Evolutionary conservation across 2,113 vertebrate species (phyloP).

Genomic region (Promerops cafer): DNA sequence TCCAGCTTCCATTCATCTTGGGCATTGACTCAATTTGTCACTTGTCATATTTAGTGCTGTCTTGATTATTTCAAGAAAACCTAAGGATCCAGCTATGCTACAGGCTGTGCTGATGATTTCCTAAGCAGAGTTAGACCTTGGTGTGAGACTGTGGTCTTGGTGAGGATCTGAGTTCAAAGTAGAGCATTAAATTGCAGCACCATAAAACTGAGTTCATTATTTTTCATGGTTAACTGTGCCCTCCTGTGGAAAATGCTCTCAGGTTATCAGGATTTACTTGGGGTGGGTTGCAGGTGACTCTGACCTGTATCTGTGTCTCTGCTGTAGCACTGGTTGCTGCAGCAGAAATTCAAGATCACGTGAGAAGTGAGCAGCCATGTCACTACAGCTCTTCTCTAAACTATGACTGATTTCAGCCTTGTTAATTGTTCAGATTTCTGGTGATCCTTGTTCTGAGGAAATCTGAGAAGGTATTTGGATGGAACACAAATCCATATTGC

Average conservation of each 20-base stretch:
- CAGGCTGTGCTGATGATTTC: neutral
- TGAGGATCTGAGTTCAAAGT: neutral
- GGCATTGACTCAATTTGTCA: neutral
- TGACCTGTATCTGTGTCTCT: neutral
- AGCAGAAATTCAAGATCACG: neutral
- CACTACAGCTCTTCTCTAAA: neutral
- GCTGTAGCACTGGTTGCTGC: neutral
- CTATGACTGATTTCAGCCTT: neutral
- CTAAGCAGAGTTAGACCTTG: neutral
- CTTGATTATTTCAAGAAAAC: neutral
- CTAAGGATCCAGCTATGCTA: neutral
- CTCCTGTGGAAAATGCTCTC: neutral
- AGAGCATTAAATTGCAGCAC: neutral
- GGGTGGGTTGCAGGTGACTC: neutral
- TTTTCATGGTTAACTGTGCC: neutral
- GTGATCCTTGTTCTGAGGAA: neutral
- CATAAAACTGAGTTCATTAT: neutral
- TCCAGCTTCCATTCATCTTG: neutral
- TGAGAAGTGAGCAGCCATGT: neutral
- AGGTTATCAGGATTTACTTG: neutral
- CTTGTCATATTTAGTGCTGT: neutral
- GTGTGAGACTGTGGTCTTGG: neutral
- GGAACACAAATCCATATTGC: neutral
- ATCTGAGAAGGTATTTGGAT: neutral
- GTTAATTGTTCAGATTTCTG: neutral